Evolutionary conservation across 2,888 invertebrate species (phyloP).

Genomic region (Lycocerus yunnanus): DNA sequence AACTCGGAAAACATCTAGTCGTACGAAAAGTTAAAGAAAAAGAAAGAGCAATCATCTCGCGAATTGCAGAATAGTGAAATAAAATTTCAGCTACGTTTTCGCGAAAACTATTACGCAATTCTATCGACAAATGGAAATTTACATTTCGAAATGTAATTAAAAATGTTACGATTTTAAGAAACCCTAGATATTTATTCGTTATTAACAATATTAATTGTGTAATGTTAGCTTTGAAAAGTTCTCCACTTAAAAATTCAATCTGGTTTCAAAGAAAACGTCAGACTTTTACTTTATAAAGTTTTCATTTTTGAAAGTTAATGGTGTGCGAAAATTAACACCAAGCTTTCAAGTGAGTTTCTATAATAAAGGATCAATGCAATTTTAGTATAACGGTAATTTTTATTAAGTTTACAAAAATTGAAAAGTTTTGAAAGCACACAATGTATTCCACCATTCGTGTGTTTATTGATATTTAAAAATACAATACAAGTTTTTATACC

Average conservation of each 20-base stretch:
- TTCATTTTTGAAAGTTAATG: conserved; percentile 15
- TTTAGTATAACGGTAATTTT: background rate
- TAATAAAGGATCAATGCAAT: background rate
- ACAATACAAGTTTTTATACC: background rate
- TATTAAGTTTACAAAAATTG: background rate
- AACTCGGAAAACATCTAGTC: conserved; percentile 14
- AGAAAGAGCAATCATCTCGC: conserved; percentile 15
- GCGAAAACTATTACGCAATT: conserved; percentile 4
- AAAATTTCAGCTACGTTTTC: conserved; percentile 11
- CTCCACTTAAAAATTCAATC: background rate
- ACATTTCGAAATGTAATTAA: background rate
- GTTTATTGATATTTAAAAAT: background rate
- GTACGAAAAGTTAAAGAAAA: conserved; percentile 11
- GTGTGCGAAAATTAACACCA: conserved; percentile 8
- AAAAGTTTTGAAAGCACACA: background rate
- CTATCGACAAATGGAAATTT: background rate
- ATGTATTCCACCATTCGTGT: background rate
- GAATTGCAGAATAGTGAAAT: conserved; percentile 14
- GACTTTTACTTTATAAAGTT: conserved; percentile 7
- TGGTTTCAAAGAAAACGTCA: background rate
- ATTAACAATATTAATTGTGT: background rate
- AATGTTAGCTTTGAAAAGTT: background rate
- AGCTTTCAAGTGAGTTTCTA: background rate
- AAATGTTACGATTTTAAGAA: background rate
- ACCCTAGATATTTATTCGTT: background rate